Percentiles rank a stretch among this genome's conserved stretches.
These are phyloP conservation scores for Hylaeus anthracinus DNA, from an alignment of 1,140 invertebrate genomes.

Conservation along the genomic window DNA sequence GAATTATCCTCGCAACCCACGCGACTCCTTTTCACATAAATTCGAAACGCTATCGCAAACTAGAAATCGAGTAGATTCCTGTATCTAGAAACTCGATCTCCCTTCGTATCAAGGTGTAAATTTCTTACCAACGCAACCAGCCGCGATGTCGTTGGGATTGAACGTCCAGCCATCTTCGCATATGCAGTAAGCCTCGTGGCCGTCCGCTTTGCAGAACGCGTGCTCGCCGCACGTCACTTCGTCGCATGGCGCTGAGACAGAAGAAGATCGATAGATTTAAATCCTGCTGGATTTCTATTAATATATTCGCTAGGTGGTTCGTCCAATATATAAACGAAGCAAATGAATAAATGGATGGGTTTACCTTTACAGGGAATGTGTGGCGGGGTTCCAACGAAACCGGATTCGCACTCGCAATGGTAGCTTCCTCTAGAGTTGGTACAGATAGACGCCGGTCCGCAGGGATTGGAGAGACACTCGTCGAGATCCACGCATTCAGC, in stretches of 20 bases:
- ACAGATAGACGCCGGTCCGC: slow-evolving; percentile 91
- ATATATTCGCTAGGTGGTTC: too few relatives aligned
- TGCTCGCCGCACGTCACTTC: slow-evolving; percentile 94
- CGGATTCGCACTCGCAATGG: slow-evolving; percentile 92
- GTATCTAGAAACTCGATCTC: background rate
- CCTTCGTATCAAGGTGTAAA: background rate
- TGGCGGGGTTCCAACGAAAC: slow-evolving; percentile 92
- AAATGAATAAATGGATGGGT: background rate
- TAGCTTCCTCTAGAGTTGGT: slow-evolving; percentile 92
- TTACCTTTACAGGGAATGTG: slow-evolving; percentile 88
- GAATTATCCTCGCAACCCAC: too few relatives aligned
- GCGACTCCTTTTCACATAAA: too few relatives aligned
- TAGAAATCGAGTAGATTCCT: slow-evolving; percentile 5
- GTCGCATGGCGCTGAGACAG: slow-evolving; percentile 90
- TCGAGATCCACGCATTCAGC: slow-evolving; percentile 91
- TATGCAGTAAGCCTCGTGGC: slow-evolving; percentile 93
- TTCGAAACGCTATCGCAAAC: background rate
- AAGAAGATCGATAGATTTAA: too few relatives aligned
- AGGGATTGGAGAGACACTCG: slow-evolving; percentile 89
- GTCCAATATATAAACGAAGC: too few relatives aligned
- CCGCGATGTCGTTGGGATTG: slow-evolving; percentile 92
- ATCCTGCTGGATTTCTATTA: too few relatives aligned
- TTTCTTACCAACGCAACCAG: slow-evolving; percentile 89
- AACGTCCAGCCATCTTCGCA: slow-evolving; percentile 97
- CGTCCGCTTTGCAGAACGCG: slow-evolving; percentile 93